A percentile compares a stretch with the other conserved stretches of the same genome.
These are phyloP conservation scores for Daubentonia madagascariensis DNA, from an alignment of 2,113 vertebrate genomes.

Conservation along the genomic window DNA sequence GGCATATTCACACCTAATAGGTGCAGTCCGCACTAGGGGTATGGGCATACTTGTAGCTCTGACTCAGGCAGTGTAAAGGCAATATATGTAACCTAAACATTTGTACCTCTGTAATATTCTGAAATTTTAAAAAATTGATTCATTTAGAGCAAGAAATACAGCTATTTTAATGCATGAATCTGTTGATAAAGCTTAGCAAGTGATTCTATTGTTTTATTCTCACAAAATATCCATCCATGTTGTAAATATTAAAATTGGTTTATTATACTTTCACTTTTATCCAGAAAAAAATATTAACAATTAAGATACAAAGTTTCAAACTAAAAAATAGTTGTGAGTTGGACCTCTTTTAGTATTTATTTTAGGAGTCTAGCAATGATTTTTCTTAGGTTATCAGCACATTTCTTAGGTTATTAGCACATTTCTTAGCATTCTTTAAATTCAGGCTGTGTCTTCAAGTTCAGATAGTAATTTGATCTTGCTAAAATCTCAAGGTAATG, in stretches of 20 bases:
- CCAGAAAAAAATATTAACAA: background rate
- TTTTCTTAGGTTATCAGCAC: background rate
- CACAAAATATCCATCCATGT: background rate
- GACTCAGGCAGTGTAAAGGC: too few relatives aligned
- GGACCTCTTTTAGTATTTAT: background rate
- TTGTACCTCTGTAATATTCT: too few relatives aligned
- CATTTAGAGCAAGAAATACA: background rate
- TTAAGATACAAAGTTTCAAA: background rate
- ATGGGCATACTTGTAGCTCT: too few relatives aligned
- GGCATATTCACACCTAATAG: too few relatives aligned
- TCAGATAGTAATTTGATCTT: background rate
- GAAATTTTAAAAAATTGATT: background rate
- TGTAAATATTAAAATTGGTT: conserved; percentile 14
- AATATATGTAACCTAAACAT: too few relatives aligned
- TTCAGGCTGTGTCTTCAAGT: background rate
- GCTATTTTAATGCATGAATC: background rate
- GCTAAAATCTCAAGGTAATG: background rate
- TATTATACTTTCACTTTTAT: conserved; percentile 5
- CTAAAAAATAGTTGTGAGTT: background rate
- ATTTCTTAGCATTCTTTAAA: conserved; percentile 23
- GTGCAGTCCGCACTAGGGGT: too few relatives aligned
- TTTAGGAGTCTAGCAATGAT: background rate
- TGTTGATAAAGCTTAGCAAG: background rate
- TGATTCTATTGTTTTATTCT: background rate
- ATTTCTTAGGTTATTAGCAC: background rate